phyloP scores from a whole-genome alignment of 2,797 vertebrate species.

The Coregonus ussuriensis region DNA sequence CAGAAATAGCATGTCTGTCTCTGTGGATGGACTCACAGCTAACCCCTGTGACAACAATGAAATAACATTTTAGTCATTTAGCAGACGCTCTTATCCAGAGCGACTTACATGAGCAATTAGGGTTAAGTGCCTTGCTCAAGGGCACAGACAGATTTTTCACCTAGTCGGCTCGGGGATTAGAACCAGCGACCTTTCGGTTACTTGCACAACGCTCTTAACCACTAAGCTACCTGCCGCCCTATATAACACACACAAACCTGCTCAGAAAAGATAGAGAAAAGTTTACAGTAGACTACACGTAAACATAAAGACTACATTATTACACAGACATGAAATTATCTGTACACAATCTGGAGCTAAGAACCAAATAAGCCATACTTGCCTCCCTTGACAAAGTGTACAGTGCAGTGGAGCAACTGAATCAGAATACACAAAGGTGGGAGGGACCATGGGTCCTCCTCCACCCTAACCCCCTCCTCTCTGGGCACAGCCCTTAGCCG shows the following conservation, averaged over 20 bases:
- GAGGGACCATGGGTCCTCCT: neutral
- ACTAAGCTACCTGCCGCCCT: no score
- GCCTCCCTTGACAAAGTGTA: conserved; percentile 21
- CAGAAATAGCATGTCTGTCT: neutral
- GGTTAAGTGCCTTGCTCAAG: no score
- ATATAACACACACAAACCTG: neutral
- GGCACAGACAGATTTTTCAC: no score
- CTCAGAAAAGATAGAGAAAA: neutral
- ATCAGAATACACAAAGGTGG: neutral
- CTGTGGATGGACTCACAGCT: neutral
- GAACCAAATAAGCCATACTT: conserved; percentile 20
- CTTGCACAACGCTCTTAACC: no score
- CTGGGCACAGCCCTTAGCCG: neutral
- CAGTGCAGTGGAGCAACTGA: conserved; percentile 15
- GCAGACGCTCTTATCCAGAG: no score
- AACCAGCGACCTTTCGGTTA: no score
- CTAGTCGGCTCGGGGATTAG: no score
- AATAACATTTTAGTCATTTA: neutral
- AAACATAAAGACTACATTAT: neutral
- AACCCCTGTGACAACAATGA: no score
- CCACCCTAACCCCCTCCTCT: neutral
- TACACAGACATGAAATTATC: neutral
- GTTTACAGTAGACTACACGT: neutral
- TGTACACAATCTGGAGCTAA: neutral
- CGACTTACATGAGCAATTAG: no score